Percentiles rank a stretch among this genome's conserved stretches.
Conservation (phyloP, 2,113 vertebrate species). For the Stigmatopora argus region DNA sequence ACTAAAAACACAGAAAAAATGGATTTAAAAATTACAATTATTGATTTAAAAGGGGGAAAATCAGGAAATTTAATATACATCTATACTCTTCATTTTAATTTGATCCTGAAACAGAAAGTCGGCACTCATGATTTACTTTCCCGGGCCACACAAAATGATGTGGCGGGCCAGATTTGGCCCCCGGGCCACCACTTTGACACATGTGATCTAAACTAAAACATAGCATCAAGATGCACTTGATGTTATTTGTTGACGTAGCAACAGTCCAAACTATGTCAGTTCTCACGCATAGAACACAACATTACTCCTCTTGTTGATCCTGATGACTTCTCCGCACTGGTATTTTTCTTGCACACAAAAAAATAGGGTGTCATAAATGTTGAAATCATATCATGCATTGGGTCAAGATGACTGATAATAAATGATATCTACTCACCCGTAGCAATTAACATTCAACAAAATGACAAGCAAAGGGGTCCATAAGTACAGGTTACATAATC, state of each 20-base stretch:
- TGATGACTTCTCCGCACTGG: conserved; percentile 24
- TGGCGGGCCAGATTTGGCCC: too few relatives aligned
- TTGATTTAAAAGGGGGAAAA: too few relatives aligned
- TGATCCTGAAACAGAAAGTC: too few relatives aligned
- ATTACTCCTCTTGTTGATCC: neutral
- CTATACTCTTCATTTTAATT: too few relatives aligned
- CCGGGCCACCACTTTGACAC: too few relatives aligned
- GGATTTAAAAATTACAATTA: too few relatives aligned
- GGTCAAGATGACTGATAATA: neutral
- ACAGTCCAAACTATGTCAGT: neutral
- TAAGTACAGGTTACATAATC: conserved; percentile 37
- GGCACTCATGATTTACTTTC: too few relatives aligned
- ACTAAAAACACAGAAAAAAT: too few relatives aligned
- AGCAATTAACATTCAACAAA: neutral
- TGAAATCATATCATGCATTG: neutral
- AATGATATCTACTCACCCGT: neutral
- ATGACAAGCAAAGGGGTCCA: conserved; percentile 25
- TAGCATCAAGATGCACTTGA: neutral
- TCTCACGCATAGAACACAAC: conserved; percentile 16
- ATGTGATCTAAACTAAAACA: neutral
- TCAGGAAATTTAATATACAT: too few relatives aligned
- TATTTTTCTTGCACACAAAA: conserved; percentile 44
- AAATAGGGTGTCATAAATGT: conserved; percentile 13
- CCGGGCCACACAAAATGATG: too few relatives aligned
- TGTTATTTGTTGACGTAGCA: neutral